These are phyloP conservation scores for Esox lucius DNA, from an alignment of 2,797 vertebrate genomes.

Conservation along the genomic window DNA sequence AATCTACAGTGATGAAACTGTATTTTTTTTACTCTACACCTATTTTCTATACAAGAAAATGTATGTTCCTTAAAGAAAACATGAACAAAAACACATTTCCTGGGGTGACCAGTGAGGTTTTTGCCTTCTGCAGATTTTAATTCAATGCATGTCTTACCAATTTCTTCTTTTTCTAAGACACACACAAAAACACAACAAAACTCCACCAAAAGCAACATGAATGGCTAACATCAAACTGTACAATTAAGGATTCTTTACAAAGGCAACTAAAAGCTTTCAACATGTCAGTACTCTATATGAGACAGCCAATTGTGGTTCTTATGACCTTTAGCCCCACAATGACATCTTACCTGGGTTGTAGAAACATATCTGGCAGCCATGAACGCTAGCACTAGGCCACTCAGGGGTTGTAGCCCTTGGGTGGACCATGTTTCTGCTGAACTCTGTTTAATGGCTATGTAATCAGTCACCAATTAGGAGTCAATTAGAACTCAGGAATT, in stretches of 20 bases:
- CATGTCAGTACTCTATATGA: slow-evolving; percentile 5
- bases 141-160: not conserved
- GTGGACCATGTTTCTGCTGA: slow-evolving; percentile 36
- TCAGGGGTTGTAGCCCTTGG: not conserved
- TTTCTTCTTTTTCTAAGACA: not conserved
- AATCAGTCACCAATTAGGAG: slow-evolving; percentile 70
- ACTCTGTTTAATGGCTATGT: slow-evolving; percentile 58
- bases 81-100: no score
- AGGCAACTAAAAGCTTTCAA: not conserved
- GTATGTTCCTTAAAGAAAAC: no score
- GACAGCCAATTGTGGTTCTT: slow-evolving; percentile 7
- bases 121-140: not conserved
- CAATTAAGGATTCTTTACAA: slow-evolving; percentile 14
- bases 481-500: slow-evolving; percentile 66
- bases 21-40: no score
- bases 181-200: not conserved
- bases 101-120: no score
- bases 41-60: no score
- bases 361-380: slow-evolving; percentile 46
- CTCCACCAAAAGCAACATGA: slow-evolving; percentile 28
- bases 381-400: slow-evolving; percentile 34
- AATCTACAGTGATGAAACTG: no score
- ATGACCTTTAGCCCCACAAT: slow-evolving; percentile 48
- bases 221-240: slow-evolving; percentile 32
- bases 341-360: slow-evolving; percentile 67